These are phyloP conservation scores for Caenorhabditis imperialis DNA, from an alignment of 2,888 invertebrate genomes.

Conservation along the genomic window DNA sequence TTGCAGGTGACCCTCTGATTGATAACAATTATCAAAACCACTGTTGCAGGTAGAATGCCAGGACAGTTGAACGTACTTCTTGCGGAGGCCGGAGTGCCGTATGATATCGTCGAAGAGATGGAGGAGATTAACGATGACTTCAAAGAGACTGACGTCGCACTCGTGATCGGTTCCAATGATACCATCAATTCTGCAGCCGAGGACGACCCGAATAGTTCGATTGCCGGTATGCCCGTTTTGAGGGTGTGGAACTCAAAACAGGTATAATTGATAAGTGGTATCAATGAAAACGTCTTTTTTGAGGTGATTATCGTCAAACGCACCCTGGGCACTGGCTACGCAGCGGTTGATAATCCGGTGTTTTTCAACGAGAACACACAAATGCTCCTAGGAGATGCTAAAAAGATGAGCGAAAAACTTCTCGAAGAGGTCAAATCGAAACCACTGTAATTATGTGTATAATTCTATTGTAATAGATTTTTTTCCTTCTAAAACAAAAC, in stretches of 20 bases:
- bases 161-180: slow-evolving; percentile 87
- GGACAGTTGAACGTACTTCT: slow-evolving; percentile 91
- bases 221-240: slow-evolving; percentile 93
- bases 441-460: slow-evolving; percentile 18
- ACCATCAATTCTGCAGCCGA: slow-evolving; percentile 92
- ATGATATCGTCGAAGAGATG: slow-evolving; percentile 91
- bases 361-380: slow-evolving; percentile 89
- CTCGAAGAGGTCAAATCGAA: slow-evolving; percentile 79
- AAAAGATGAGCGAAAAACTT: slow-evolving; percentile 90
- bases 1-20: slow-evolving; percentile 85
- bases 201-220: slow-evolving; percentile 91
- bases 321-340: slow-evolving; percentile 89
- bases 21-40: background rate
- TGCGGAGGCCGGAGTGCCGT: slow-evolving; percentile 93
- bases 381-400: slow-evolving; percentile 91
- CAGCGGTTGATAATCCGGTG: slow-evolving; percentile 92
- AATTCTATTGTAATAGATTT: background rate
- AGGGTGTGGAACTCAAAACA: slow-evolving; percentile 90
- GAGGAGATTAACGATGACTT: slow-evolving; percentile 93
- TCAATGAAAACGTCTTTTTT: background rate
- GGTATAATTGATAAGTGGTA: slow-evolving; percentile 79
- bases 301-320: slow-evolving; percentile 92
- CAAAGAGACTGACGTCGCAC: slow-evolving; percentile 86
- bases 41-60: slow-evolving; percentile 89
- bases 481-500: background rate